Base-by-base conservation (phyloP, 2,797 vertebrate genomes). In the Chaunax sp. region DNA sequence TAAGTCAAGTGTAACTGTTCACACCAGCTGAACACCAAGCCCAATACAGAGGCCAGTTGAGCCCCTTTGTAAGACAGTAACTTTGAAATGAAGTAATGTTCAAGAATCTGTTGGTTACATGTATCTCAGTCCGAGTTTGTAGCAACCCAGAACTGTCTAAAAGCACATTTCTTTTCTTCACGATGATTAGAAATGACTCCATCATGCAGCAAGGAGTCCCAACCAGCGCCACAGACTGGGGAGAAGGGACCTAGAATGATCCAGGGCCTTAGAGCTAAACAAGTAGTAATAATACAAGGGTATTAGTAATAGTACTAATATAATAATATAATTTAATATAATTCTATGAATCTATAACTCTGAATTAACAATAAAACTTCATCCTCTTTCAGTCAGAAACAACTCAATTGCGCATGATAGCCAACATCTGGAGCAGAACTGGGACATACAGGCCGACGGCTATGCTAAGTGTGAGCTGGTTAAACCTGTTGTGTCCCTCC, bases 1-100 rank as follows among this genome's bases (percentile, higher is more conserved):
- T 54, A 70, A 77, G 50, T 8, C 58, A 63, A 66, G 56, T 19
- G 38, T 50, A 30, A 79, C 68, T 14, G 3, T 68, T 81, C 59
- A 52, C 52, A 57, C 41, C 28, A 35, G 22, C 65, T 40, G 5
- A 75, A 47, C 43, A 61, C 33, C 10, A 23, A n/a, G 50, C 47
- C 77, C 61, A 51, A 53, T 28, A 63, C 25, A 47, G 54, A 44
- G 55, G 63, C 35, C 43, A 44, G 22, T 5, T 50, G 43, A 77
- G 54, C 41, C n/a, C n/a, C n/a, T n/a, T n/a, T n/a, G n/a, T n/a
- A n/a, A n/a, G n/a, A n/a, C n/a, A n/a, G n/a, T 7, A 19, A 43
- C 6, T 13, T 46, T 14, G 16, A 74, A 49, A 25, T 9, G 20
- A 1, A 22, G 28, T 57, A 16, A 6, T 38, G 4, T 54, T 58